These are phyloP conservation scores for Elgonia sp. DNA, from an alignment of 2,888 invertebrate species.

Conservation along the genomic window DNA sequence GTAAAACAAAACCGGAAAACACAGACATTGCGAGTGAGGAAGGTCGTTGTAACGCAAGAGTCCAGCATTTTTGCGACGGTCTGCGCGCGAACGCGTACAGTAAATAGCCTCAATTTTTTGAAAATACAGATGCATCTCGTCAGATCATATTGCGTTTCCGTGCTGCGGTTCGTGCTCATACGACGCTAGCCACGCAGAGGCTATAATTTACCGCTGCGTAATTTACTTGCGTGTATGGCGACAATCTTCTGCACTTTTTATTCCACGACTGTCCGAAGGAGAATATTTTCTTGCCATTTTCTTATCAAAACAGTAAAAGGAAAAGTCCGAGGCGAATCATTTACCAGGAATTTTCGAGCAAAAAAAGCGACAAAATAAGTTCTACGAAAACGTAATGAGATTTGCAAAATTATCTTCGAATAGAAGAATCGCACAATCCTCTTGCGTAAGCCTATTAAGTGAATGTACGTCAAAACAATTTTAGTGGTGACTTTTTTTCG, in stretches of 20 bases:
- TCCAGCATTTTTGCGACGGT: conserved; percentile 39
- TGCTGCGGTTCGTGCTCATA: conserved; percentile 63
- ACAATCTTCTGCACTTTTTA: conserved; percentile 55
- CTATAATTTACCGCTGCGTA: conserved; percentile 65
- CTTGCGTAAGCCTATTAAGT: too few relatives aligned
- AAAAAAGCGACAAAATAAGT: conserved; percentile 9
- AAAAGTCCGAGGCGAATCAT: conserved; percentile 39
- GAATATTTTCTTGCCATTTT: conserved; percentile 54
- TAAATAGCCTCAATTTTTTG: conserved; percentile 61
- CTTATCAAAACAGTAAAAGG: conserved; percentile 59
- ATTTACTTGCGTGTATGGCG: conserved; percentile 67
- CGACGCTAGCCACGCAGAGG: conserved; percentile 46
- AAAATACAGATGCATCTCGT: conserved; percentile 68
- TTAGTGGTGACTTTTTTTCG: too few relatives aligned
- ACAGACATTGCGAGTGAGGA: conserved; percentile 35
- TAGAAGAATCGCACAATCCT: too few relatives aligned
- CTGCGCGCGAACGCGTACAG: conserved; percentile 31
- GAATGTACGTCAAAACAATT: too few relatives aligned
- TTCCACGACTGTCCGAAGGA: conserved; percentile 8
- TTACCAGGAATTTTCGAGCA: conserved; percentile 9
- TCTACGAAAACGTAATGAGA: not conserved
- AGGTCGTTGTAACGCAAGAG: conserved; percentile 64
- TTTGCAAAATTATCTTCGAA: not conserved
- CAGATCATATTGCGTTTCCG: conserved; percentile 69
- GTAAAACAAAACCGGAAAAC: too few relatives aligned